Percentiles rank a stretch among this genome's conserved stretches.
These are phyloP conservation scores for Cephus rjabovi DNA, from an alignment of 2,888 invertebrate genomes.

Conservation along the genomic window DNA sequence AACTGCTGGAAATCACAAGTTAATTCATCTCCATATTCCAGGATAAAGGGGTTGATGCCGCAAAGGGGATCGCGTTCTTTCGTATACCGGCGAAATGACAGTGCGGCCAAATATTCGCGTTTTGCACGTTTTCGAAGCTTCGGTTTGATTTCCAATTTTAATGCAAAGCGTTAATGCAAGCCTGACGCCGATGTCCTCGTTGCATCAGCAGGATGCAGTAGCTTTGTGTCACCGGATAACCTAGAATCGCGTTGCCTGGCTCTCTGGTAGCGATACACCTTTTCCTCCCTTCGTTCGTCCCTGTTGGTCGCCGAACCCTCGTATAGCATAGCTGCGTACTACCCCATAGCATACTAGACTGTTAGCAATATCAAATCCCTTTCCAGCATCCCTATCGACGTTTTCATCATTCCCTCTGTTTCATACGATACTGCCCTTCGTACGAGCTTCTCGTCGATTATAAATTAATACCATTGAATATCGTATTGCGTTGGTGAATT, in stretches of 20 bases:
- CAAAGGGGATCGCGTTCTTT: conserved; percentile 56
- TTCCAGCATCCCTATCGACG: no score
- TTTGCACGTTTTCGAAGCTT: conserved; percentile 31
- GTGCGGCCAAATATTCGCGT: conserved; percentile 62
- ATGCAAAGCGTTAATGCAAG: conserved; percentile 54
- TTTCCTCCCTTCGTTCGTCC: conserved; percentile 15
- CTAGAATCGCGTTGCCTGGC: conserved; percentile 57
- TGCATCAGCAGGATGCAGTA: conserved; percentile 46
- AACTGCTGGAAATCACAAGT: no score
- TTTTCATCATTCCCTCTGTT: conserved; percentile 26
- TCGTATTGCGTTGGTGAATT: conserved; percentile 28
- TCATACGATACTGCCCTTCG: conserved; percentile 32
- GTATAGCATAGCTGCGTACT: background rate
- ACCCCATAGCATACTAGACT: conserved; percentile 3
- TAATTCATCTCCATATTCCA: no score
- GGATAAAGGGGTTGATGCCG: no score
- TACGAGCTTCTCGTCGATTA: conserved; percentile 51
- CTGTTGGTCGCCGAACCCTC: background rate
- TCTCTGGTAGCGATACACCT: conserved; percentile 54
- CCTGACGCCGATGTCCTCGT: conserved; percentile 36
- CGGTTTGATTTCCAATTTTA: conserved; percentile 61
- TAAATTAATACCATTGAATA: conserved; percentile 42
- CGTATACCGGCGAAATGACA: conserved; percentile 45
- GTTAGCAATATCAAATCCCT: background rate
- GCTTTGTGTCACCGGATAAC: conserved; percentile 66